A percentile compares a stretch with the other conserved stretches of the same genome.
phyloP scores from a whole-genome alignment of 2,113 vertebrate species.

The Syngnathus scovelli region DNA sequence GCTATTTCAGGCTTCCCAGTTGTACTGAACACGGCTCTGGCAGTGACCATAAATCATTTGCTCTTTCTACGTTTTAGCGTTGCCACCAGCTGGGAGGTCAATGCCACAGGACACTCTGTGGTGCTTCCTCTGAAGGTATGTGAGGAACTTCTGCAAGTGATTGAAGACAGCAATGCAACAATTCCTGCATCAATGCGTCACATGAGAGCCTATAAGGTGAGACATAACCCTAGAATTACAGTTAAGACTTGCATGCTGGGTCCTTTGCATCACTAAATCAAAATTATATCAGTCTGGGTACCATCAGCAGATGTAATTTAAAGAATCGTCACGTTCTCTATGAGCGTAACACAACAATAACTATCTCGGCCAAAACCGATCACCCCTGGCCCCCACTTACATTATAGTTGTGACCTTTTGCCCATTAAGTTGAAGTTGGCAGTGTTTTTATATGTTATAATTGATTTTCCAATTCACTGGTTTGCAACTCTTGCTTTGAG shows the following conservation, averaged over 20 bases:
- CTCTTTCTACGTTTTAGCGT: conserved; percentile 64
- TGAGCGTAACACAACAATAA: conserved; percentile 5
- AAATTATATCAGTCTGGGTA: conserved; percentile 4
- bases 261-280: neutral
- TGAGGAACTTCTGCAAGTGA: conserved; percentile 79
- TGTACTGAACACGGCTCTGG: conserved; percentile 16
- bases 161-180: conserved; percentile 72
- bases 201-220: conserved; percentile 91
- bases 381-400: neutral
- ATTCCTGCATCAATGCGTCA: conserved; percentile 79
- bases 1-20: conserved; percentile 16
- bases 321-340: conserved; percentile 12
- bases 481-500: conserved; percentile 19
- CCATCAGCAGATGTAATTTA: conserved; percentile 6
- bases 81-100: conserved; percentile 79
- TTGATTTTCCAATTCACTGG: conserved; percentile 55
- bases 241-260: too few species aligned
- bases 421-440: conserved; percentile 34
- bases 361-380: conserved; percentile 24
- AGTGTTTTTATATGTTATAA: conserved; percentile 43
- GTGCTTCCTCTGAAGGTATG: conserved; percentile 82
- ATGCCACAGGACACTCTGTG: conserved; percentile 80
- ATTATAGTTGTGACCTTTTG: conserved; percentile 32
- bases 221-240: conserved; percentile 3
- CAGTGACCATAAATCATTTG: conserved; percentile 34